These are phyloP conservation scores for Macrotis lagotis DNA, from an alignment of 2,113 vertebrate species.

Conservation along the genomic window DNA sequence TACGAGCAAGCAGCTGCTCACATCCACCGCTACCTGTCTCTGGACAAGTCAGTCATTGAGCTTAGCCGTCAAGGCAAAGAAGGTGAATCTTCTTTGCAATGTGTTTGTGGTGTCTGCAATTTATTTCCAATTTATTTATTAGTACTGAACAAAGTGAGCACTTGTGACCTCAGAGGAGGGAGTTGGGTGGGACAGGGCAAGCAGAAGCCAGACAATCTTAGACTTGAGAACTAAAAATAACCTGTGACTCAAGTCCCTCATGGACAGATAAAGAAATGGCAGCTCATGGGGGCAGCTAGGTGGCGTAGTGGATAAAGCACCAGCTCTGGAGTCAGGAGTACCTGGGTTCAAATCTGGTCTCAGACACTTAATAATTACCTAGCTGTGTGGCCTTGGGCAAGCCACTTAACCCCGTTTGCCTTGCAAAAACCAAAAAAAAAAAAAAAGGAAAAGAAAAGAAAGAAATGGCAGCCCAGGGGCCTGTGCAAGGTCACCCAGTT, in stretches of 20 bases:
- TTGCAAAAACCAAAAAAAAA: too few species aligned
- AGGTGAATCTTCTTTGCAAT: conserved; percentile 80
- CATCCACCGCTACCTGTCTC: conserved; percentile 95
- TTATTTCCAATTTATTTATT: not conserved
- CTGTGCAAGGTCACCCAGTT: not conserved
- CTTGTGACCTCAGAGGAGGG: not conserved
- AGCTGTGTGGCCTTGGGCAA: too few species aligned
- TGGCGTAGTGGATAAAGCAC: too few species aligned
- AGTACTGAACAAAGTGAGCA: conserved; percentile 4
- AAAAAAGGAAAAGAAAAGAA: too few species aligned
- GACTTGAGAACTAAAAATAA: not conserved
- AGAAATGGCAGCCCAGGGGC: too few species aligned
- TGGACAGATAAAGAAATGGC: too few species aligned
- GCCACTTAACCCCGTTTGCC: too few species aligned
- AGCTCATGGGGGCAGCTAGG: too few species aligned
- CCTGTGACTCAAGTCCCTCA: not conserved
- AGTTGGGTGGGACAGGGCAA: not conserved
- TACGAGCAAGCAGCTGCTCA: conserved; percentile 98
- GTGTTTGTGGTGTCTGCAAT: not conserved
- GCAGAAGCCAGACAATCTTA: not conserved
- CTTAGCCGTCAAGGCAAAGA: conserved; percentile 97
- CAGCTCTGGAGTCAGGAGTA: too few species aligned
- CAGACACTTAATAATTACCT: too few species aligned
- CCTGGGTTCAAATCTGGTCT: too few species aligned
- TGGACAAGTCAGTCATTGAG: conserved; percentile 98